Conservation (phyloP, 1,140 invertebrate genomes). For the Aphelinus certus region DNA sequence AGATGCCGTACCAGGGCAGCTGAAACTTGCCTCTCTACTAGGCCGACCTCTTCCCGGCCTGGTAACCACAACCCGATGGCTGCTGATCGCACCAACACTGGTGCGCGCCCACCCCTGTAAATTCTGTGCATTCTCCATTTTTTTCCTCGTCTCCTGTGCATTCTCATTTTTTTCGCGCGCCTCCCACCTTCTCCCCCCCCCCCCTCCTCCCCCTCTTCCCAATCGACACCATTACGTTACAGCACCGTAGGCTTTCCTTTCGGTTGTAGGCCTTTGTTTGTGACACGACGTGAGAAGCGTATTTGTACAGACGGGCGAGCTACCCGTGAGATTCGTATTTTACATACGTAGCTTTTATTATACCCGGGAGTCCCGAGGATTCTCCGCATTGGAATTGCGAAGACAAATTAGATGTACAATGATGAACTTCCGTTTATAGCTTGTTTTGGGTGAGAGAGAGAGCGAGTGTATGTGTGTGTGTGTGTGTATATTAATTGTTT, state of each 20-base stretch:
- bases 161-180: too few relatives aligned
- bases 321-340: constrained; percentile 43
- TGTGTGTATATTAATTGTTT: constrained; percentile 15
- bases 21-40: constrained; percentile 67
- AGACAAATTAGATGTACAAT: constrained; percentile 39
- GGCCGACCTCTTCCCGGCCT: constrained; percentile 39
- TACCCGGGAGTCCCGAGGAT: constrained; percentile 28
- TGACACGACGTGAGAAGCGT: constrained; percentile 10
- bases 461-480: too few relatives aligned
- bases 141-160: too few relatives aligned
- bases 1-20: constrained; percentile 67
- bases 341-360: constrained; percentile 31
- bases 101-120: too few relatives aligned
- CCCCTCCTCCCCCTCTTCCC: too few relatives aligned
- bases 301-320: constrained; percentile 47
- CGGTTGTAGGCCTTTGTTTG: too few relatives aligned
- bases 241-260: too few relatives aligned
- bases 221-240: too few relatives aligned
- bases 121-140: too few relatives aligned
- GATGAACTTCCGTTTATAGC: constrained; percentile 31
- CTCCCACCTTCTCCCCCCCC: too few relatives aligned
- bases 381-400: constrained; percentile 38
- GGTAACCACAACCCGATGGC: too few relatives aligned
- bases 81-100: too few relatives aligned
- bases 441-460: constrained; percentile 5